These are phyloP conservation scores for Synanthedon myopaeformis DNA, from an alignment of 2,888 invertebrate genomes.

Conservation along the genomic window DNA sequence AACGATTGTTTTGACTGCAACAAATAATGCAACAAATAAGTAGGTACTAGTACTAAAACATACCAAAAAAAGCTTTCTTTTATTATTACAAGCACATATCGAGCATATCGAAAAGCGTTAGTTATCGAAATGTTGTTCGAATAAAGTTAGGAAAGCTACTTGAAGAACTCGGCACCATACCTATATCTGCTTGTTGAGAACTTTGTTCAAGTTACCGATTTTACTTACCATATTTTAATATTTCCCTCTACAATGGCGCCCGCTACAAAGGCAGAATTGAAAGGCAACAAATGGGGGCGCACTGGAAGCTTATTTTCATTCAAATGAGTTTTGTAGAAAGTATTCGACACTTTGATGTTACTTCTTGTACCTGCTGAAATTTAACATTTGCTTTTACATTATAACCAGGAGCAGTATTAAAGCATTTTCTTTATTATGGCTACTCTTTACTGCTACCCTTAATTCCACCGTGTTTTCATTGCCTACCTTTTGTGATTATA, in stretches of 20 bases:
- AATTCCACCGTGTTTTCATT: too few relatives aligned
- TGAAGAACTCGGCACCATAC: slow-evolving; percentile 8
- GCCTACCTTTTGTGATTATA: too few relatives aligned
- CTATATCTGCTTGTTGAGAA: slow-evolving; percentile 12
- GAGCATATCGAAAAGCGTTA: slow-evolving; percentile 7
- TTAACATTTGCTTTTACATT: slow-evolving; percentile 1
- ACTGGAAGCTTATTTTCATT: slow-evolving; percentile 51
- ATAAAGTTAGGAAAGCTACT: slow-evolving; percentile 7
- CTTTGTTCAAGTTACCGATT: slow-evolving; percentile 37
- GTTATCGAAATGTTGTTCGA: slow-evolving; percentile 7
- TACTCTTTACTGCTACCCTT: not conserved
- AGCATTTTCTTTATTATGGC: slow-evolving; percentile 1
- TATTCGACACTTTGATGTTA: slow-evolving; percentile 52
- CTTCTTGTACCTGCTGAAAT: slow-evolving; percentile 6
- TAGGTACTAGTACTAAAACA: too few relatives aligned
- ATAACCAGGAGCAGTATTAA: slow-evolving; percentile 1
- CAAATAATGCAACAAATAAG: too few relatives aligned
- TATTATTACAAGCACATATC: slow-evolving; percentile 3
- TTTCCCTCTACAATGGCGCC: slow-evolving; percentile 35
- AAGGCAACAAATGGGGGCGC: slow-evolving; percentile 50
- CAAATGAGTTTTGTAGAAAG: slow-evolving; percentile 53
- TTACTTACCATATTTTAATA: slow-evolving; percentile 58
- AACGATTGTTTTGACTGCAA: too few relatives aligned
- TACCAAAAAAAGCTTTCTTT: too few relatives aligned
- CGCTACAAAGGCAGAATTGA: slow-evolving; percentile 51